phyloP scores from a whole-genome alignment of 2,888 invertebrate species.

The Blastobasis adustella region DNA sequence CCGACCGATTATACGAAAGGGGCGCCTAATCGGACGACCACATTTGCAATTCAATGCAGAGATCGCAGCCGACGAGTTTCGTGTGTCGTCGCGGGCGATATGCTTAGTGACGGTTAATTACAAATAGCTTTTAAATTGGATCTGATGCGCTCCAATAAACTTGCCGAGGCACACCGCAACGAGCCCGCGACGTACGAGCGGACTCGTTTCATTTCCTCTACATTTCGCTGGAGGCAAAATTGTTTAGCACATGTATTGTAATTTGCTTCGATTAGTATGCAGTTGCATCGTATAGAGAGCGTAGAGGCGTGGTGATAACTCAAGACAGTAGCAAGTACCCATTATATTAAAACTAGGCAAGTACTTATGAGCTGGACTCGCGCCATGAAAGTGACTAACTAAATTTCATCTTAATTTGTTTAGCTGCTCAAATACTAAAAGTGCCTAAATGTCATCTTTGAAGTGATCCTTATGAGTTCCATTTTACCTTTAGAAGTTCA shows the following conservation, averaged over 20 bases:
- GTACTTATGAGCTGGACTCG: no score
- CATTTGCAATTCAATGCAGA: conserved; percentile 7
- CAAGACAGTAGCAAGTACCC: conserved; percentile 4
- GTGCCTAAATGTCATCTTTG: no score
- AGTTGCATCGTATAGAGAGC: conserved; percentile 3
- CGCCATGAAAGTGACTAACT: no score
- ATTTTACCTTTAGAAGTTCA: no score
- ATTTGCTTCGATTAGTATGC: conserved; percentile 13
- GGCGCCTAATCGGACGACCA: conserved; percentile 3
- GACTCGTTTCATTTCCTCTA: conserved; percentile 19
- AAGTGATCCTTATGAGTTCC: no score
- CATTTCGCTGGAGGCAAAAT: conserved; percentile 21
- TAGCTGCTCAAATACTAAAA: no score
- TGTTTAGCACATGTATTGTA: conserved; percentile 16
- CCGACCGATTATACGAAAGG: conserved; percentile 4
- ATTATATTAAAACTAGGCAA: conserved; percentile 17
- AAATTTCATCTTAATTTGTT: no score
- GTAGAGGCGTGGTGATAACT: no score
- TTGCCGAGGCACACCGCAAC: conserved; percentile 24
- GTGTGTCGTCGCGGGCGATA: conserved; percentile 17
- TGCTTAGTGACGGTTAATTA: conserved; percentile 44
- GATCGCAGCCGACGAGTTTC: not conserved
- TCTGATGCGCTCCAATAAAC: conserved; percentile 51
- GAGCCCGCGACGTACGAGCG: conserved; percentile 12
- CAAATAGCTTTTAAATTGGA: conserved; percentile 53